A percentile compares a stretch with the other conserved stretches of the same genome.
Evolutionary conservation across 2,888 invertebrate genomes (phyloP).

Genomic region (Lomographa bimaculata): DNA sequence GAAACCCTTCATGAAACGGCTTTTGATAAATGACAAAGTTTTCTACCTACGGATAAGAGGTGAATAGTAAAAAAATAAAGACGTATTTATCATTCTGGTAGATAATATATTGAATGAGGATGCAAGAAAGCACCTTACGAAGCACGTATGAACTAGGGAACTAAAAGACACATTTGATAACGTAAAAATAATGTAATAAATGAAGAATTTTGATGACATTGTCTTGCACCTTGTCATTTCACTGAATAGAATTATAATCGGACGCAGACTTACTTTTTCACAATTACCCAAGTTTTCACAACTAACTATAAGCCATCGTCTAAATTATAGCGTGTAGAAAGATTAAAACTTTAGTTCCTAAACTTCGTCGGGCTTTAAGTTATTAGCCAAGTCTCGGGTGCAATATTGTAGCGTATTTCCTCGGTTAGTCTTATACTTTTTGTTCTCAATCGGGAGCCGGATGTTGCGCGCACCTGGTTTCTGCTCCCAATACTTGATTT

Average conservation of each 20-base stretch:
- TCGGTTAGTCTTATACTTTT: slow-evolving; percentile 54
- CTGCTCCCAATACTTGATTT: slow-evolving; percentile 36
- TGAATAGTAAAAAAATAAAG: too few relatives aligned
- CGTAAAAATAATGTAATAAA: too few relatives aligned
- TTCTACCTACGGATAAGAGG: slow-evolving; percentile 44
- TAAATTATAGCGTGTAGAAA: slow-evolving; percentile 30
- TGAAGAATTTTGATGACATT: too few relatives aligned
- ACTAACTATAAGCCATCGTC: slow-evolving; percentile 26
- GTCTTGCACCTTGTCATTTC: too few relatives aligned
- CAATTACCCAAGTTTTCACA: too few relatives aligned
- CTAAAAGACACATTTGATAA: too few relatives aligned
- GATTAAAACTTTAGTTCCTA: slow-evolving; percentile 32
- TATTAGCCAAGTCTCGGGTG: slow-evolving; percentile 33
- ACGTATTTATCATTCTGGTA: too few relatives aligned
- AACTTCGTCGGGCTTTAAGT: slow-evolving; percentile 27
- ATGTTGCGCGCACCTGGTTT: slow-evolving; percentile 75
- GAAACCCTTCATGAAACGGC: slow-evolving; percentile 49
- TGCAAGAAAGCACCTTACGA: too few relatives aligned
- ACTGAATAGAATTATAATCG: too few relatives aligned
- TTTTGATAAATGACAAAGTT: slow-evolving; percentile 63
- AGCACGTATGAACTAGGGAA: too few relatives aligned
- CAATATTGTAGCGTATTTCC: slow-evolving; percentile 46
- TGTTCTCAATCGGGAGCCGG: slow-evolving; percentile 51
- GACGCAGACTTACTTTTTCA: background rate
- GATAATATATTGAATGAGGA: too few relatives aligned